phyloP scores from a whole-genome alignment of 2,888 invertebrate genomes.

The Oscheius myriophilus region DNA sequence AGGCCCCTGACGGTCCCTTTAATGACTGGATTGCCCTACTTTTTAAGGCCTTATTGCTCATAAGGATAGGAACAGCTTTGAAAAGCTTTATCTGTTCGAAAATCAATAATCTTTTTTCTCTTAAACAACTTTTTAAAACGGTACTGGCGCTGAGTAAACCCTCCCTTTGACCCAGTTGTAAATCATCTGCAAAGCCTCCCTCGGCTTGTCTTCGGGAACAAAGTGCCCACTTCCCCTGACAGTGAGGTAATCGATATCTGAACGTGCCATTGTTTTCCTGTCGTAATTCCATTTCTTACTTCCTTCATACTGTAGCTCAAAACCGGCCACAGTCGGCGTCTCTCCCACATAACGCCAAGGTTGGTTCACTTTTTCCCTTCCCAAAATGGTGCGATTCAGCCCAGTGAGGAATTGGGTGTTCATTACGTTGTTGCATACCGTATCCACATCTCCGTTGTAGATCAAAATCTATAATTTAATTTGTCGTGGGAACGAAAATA shows the following conservation, averaged over 20 bases:
- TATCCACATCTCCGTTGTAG: constrained; percentile 74
- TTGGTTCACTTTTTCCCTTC: constrained; percentile 37
- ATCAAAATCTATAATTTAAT: constrained; percentile 70
- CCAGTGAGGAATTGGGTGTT: constrained; percentile 70
- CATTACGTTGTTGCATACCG: constrained; percentile 74
- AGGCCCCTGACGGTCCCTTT: too few relatives aligned
- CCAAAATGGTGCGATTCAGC: constrained; percentile 43
- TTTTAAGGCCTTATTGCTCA: too few relatives aligned
- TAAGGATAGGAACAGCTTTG: too few relatives aligned
- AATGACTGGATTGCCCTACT: too few relatives aligned
- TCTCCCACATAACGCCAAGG: constrained; percentile 45
- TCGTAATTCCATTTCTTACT: constrained; percentile 19
- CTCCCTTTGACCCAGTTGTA: constrained; percentile 49
- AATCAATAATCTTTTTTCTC: too few relatives aligned
- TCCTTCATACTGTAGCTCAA: constrained; percentile 38
- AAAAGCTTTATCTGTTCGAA: too few relatives aligned
- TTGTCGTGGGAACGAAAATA: not conserved
- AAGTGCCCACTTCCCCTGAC: constrained; percentile 59
- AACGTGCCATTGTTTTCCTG: not conserved
- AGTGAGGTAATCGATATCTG: constrained; percentile 53
- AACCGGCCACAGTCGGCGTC: constrained; percentile 40
- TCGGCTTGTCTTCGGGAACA: constrained; percentile 56
- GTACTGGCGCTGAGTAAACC: constrained; percentile 44
- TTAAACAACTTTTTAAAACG: too few relatives aligned
- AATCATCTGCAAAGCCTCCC: constrained; percentile 57